phyloP scores from a whole-genome alignment of 2,888 invertebrate species.

The Sarcophaga subvicina region DNA sequence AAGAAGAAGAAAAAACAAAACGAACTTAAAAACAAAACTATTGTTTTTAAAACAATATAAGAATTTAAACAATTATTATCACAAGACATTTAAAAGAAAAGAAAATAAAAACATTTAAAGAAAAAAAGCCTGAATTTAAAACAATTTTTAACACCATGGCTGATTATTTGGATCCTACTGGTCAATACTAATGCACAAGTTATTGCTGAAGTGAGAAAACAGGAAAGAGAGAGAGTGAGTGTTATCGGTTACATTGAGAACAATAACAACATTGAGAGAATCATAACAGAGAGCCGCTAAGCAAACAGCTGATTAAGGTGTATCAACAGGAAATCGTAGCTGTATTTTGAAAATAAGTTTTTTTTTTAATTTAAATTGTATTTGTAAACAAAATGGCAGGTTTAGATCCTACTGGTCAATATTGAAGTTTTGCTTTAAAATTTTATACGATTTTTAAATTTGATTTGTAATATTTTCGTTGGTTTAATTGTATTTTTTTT shows the following conservation, averaged over 20 bases:
- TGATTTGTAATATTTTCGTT: not conserved
- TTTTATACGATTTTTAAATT: not conserved
- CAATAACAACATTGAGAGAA: conserved; percentile 52
- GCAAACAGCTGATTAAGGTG: conserved; percentile 56
- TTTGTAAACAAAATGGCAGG: conserved; percentile 74
- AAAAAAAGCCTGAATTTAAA: not conserved
- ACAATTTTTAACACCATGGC: conserved; percentile 74
- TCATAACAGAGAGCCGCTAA: conserved; percentile 58
- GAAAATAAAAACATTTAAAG: not conserved
- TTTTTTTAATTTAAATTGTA: not conserved
- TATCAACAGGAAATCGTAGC: conserved; percentile 33
- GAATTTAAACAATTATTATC: too few relatives aligned
- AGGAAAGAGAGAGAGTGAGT: conserved; percentile 35
- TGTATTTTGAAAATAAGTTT: not conserved
- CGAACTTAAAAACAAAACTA: conserved; percentile 26
- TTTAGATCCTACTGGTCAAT: conserved; percentile 81
- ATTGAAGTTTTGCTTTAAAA: conserved; percentile 70
- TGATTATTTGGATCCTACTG: conserved; percentile 80
- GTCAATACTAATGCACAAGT: conserved; percentile 76
- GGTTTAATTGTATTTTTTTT: not conserved
- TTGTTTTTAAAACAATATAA: conserved; percentile 65
- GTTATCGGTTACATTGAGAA: conserved; percentile 14
- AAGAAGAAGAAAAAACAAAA: conserved; percentile 28
- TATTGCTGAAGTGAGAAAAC: not conserved
- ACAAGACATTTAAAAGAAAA: not conserved